Evolutionary conservation across 2,888 invertebrate species (phyloP).

Genomic region (Eupithecia vulgata): DNA sequence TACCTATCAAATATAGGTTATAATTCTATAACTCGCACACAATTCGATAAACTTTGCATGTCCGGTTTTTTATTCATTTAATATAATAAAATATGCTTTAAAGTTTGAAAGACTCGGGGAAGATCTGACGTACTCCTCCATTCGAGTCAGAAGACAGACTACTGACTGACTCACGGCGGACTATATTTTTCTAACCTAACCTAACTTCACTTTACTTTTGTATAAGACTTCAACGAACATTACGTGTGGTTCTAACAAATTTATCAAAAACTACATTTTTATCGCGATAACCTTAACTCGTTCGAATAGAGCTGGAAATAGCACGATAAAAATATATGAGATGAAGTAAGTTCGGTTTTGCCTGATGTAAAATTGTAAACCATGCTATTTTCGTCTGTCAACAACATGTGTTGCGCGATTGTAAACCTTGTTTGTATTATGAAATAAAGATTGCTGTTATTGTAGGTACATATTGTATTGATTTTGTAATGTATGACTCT

Average conservation of each 20-base stretch:
- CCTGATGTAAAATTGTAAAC: conserved; percentile 27
- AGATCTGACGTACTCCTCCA: background rate
- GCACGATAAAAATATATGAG: conserved; percentile 19
- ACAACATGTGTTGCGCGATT: conserved; percentile 36
- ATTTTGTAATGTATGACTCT: background rate
- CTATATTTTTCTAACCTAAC: conserved; percentile 30
- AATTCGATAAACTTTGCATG: background rate
- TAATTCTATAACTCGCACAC: conserved; percentile 8
- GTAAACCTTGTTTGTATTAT: conserved; percentile 40
- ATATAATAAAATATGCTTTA: background rate
- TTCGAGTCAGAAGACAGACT: conserved; percentile 25
- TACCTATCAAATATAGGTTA: conserved; percentile 42
- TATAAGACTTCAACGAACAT: conserved; percentile 43
- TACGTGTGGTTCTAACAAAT: conserved; percentile 41
- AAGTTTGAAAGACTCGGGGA: background rate
- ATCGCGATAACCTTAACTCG: conserved; percentile 26
- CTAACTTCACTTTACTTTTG: conserved; percentile 37
- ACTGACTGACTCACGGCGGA: background rate
- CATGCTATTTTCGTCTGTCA: conserved; percentile 44
- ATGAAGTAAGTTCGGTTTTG: conserved; percentile 29
- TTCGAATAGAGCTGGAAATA: conserved; percentile 29
- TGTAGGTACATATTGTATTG: conserved; percentile 1
- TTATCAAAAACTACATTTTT: conserved; percentile 3
- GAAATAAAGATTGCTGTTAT: conserved; percentile 18
- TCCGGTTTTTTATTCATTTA: conserved; percentile 1